Evolutionary conservation across 2,888 invertebrate genomes (phyloP).

Genomic region (Drosophila birchii): DNA sequence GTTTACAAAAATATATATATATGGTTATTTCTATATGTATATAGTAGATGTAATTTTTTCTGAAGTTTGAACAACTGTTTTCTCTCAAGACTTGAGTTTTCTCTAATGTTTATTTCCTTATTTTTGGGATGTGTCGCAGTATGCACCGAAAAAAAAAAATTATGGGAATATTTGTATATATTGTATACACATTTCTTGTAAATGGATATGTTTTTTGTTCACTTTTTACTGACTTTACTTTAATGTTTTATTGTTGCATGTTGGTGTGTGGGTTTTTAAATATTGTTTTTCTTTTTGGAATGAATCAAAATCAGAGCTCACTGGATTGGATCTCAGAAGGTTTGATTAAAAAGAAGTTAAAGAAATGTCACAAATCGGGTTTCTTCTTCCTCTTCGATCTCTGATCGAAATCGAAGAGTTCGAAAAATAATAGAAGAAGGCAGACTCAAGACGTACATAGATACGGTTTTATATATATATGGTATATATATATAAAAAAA

Average conservation of each 20-base stretch:
- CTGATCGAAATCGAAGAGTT: constrained; percentile 3
- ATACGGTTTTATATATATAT: not conserved
- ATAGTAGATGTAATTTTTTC: constrained; percentile 9
- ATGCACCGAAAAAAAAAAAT: constrained; percentile 18
- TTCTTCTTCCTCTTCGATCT: too few relatives aligned
- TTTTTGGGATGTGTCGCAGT: constrained; percentile 28
- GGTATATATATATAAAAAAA: not conserved
- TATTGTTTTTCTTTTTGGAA: constrained; percentile 10
- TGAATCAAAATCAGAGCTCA: constrained; percentile 16
- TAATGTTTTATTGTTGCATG: not conserved
- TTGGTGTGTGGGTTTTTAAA: not conserved
- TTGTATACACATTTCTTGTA: constrained; percentile 38
- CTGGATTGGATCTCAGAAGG: not conserved
- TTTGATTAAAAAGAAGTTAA: not conserved
- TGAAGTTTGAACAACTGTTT: constrained; percentile 25
- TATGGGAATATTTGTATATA: constrained; percentile 13
- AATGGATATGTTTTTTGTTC: constrained; percentile 35
- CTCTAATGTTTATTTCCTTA: too few relatives aligned
- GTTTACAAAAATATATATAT: constrained; percentile 44
- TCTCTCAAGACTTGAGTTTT: constrained; percentile 19
- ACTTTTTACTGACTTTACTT: constrained; percentile 15
- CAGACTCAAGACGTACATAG: constrained; percentile 31
- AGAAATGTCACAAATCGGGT: too few relatives aligned
- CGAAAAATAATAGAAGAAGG: constrained; percentile 3
- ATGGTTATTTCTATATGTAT: too few relatives aligned